These are phyloP conservation scores for Mythimna lalbum DNA, from an alignment of 2,888 invertebrate genomes.

Conservation along the genomic window DNA sequence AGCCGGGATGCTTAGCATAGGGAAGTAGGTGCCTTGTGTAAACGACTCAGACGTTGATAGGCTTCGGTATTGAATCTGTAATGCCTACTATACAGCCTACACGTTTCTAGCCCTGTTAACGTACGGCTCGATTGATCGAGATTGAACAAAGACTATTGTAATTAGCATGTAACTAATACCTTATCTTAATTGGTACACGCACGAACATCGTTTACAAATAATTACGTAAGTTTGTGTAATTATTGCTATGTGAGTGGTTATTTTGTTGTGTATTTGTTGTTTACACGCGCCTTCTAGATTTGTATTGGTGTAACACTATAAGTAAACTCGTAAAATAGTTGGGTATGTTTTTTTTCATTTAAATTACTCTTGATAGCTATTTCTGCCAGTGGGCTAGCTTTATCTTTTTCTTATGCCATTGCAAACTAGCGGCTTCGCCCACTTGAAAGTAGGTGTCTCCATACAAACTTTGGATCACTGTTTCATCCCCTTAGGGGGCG, in stretches of 20 bases:
- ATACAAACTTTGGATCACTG: too few relatives aligned
- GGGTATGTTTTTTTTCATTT: neutral
- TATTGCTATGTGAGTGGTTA: neutral
- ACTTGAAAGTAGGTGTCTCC: too few relatives aligned
- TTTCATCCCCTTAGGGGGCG: too few relatives aligned
- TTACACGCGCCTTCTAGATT: neutral
- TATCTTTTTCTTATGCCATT: too few relatives aligned
- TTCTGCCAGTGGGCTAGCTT: too few relatives aligned
- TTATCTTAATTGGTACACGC: constrained; percentile 49
- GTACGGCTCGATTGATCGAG: constrained; percentile 40
- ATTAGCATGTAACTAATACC: constrained; percentile 48
- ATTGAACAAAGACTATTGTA: constrained; percentile 54
- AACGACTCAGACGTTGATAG: constrained; percentile 70
- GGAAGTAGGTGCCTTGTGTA: constrained; percentile 68
- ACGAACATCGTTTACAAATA: constrained; percentile 17
- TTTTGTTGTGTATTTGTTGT: neutral
- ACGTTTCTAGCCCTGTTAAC: constrained; percentile 17
- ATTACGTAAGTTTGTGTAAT: constrained; percentile 2
- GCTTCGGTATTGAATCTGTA: constrained; percentile 67
- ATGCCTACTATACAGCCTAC: constrained; percentile 52
- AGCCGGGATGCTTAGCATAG: constrained; percentile 67
- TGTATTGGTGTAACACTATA: too few relatives aligned
- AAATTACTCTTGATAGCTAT: neutral
- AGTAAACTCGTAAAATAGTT: too few relatives aligned
- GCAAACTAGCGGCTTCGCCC: too few relatives aligned